Base-by-base conservation (phyloP, 1,140 invertebrate species). In the Samia ricini region DNA sequence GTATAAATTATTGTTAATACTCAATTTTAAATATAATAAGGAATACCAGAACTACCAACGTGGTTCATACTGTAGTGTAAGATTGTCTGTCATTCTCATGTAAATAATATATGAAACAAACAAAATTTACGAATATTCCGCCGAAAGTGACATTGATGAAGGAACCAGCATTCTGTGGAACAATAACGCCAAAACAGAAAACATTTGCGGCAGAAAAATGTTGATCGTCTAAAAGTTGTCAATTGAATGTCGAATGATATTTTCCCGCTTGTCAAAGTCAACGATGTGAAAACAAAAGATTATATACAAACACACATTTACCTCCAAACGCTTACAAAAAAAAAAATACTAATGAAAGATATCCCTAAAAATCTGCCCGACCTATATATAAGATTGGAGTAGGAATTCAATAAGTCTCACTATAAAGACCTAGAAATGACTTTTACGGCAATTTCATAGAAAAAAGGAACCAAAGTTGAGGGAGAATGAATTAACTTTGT, bases 251-350 rank as follows among this genome's bases (percentile, higher is more conserved):
- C 36, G 21, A 20, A 50, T 50, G 57, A 59, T 59, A 24, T 59
- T 59, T 56, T 56, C 26, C 26, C 42, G 15, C 48, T 15, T 50
- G 36, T 24, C 20, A 50, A 22, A 59, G 22, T 49, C 57, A 20
- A 26, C 48, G 23, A 59, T 22, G 57, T 50, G 42, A 59, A 59
- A 49, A 49, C 57, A 59, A 36, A 59, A 23, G 23, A 57, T 57
- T 36, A 57, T 19, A 5, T 56, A 56, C 55, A 57, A 26, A 55
- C n/a, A 6, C 56, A 18, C 29, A 57, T 33, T 57, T 36, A n/a
- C 22, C 21, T 24, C 18, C 21, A 15, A 42, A 42, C n/a, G 33
- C 12, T 15, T 0, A 10, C 12, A 42, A 42, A 42, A 42, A 12
- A 15, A 42, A 15, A 12, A 29, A 29, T 10, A 10, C 10, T 29